phyloP scores from a whole-genome alignment of 2,113 vertebrate species.

The Eurystomus gularis region DNA sequence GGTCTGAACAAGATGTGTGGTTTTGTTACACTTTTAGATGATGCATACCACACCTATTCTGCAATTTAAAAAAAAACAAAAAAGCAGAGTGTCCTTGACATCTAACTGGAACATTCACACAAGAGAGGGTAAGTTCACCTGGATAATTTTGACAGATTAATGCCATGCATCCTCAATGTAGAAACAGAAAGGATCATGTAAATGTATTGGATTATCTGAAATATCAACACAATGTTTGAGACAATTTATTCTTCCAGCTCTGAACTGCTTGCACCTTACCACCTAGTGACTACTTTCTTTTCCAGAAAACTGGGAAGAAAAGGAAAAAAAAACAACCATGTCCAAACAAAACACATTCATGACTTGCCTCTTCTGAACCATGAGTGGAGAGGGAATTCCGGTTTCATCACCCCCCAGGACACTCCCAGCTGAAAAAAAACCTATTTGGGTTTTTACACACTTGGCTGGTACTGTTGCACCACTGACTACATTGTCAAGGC shows the following conservation, averaged over 20 bases:
- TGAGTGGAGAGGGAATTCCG: background rate
- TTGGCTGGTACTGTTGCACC: background rate
- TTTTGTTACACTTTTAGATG: background rate
- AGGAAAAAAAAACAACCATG: background rate
- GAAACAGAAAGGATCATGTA: background rate
- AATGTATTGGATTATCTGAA: background rate
- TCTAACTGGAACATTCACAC: background rate
- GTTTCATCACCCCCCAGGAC: background rate
- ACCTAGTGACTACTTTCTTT: background rate
- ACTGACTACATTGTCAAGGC: background rate
- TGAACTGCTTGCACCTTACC: background rate
- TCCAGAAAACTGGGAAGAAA: background rate
- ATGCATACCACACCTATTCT: too few relatives aligned
- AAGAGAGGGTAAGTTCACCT: background rate
- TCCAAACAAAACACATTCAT: background rate
- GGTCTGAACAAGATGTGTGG: background rate
- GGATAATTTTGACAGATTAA: background rate
- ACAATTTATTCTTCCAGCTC: background rate
- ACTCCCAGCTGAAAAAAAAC: background rate
- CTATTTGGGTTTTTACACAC: background rate
- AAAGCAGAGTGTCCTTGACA: background rate
- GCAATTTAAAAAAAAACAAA: background rate
- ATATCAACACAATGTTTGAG: accelerated
- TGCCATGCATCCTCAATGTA: background rate
- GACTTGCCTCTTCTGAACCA: background rate